These are phyloP conservation scores for Balaenoptera acutorostrata DNA, from an alignment of 2,113 vertebrate species.

Conservation along the genomic window DNA sequence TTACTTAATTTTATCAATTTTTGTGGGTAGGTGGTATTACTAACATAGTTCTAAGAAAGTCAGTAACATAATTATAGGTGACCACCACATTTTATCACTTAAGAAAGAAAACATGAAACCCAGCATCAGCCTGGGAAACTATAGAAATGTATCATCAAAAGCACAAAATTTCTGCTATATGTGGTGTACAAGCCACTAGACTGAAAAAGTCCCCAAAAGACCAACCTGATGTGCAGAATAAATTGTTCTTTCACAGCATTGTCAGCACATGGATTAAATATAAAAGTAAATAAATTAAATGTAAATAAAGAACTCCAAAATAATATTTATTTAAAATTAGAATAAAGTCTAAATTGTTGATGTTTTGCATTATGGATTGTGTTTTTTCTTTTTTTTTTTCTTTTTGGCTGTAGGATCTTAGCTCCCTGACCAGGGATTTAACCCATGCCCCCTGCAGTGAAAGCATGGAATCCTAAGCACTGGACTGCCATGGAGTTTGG, in stretches of 20 bases:
- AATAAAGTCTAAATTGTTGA: too few relatives aligned
- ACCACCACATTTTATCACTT: background rate
- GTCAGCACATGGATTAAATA: background rate
- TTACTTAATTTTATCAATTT: slow-evolving; percentile 33
- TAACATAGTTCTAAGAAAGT: background rate
- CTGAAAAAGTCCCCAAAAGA: background rate
- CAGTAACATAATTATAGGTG: background rate
- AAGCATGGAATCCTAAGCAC: too few relatives aligned
- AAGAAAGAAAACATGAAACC: background rate
- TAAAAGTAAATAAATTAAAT: background rate
- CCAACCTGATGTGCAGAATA: background rate
- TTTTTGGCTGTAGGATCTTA: too few relatives aligned
- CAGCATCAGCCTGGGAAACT: background rate
- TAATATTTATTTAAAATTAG: background rate
- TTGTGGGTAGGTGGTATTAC: background rate
- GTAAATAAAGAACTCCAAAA: background rate
- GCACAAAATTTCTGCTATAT: background rate
- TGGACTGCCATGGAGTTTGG: too few relatives aligned
- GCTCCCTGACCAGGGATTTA: too few relatives aligned
- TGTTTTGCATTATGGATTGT: too few relatives aligned
- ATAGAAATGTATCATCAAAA: background rate
- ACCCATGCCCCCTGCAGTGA: too few relatives aligned
- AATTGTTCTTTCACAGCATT: background rate
- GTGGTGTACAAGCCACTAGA: background rate
- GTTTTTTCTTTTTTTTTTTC: too few relatives aligned